Evolutionary conservation across 2,113 vertebrate species (phyloP).

Genomic region (Pygathrix nemaeus): DNA sequence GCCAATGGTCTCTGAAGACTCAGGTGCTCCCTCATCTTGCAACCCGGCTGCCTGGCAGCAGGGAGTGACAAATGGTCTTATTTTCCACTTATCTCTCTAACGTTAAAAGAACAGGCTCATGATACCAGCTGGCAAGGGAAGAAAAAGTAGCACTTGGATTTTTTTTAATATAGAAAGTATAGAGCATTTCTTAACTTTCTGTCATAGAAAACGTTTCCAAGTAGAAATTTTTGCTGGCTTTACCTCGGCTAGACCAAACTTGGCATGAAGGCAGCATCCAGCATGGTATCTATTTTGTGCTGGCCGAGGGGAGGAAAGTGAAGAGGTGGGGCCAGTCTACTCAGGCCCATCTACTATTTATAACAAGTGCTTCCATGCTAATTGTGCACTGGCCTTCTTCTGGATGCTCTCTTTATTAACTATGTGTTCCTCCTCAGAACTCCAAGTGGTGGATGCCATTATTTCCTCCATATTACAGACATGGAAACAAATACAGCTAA

Average conservation of each 20-base stretch:
- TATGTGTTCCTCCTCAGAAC: neutral
- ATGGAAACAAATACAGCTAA: neutral
- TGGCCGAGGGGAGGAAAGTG: neutral
- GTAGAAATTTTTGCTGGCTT: neutral
- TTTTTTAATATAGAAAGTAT: neutral
- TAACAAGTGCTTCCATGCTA: neutral
- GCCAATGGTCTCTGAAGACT: neutral
- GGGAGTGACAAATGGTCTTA: neutral
- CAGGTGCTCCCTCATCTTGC: neutral
- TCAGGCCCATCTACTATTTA: too few relatives aligned
- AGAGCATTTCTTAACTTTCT: neutral
- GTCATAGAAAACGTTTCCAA: neutral
- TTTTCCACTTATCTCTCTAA: neutral
- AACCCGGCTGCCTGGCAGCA: neutral
- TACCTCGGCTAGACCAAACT: neutral
- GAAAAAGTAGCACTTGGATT: neutral
- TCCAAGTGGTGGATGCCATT: too few relatives aligned
- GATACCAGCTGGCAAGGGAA: neutral
- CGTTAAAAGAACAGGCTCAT: neutral
- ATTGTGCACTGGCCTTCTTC: neutral
- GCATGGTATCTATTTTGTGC: rapidly evolving
- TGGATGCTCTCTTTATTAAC: neutral
- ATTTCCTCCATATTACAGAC: neutral
- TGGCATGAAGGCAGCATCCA: neutral
- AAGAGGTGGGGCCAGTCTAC: neutral